Evolutionary conservation across 1,140 invertebrate genomes (phyloP).

Genomic region (Panonychus citri): DNA sequence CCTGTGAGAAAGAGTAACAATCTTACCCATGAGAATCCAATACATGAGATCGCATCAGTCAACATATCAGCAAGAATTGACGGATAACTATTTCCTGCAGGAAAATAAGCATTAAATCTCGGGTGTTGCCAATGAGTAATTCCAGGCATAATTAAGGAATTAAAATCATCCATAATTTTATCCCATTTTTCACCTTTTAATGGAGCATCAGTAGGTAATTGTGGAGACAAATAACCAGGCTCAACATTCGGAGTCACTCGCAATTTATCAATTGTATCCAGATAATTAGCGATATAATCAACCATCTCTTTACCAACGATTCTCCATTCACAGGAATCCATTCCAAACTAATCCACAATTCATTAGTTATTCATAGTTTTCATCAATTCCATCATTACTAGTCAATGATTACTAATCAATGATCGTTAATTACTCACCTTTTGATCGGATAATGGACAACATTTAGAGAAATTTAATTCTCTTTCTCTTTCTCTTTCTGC

Average conservation of each 20-base stretch:
- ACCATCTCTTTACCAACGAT: conserved; percentile 81
- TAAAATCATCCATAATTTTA: conserved; percentile 76
- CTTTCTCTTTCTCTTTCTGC: too few relatives aligned
- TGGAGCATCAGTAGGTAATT: conserved; percentile 62
- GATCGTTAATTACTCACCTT: too few relatives aligned
- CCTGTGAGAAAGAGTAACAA: neutral
- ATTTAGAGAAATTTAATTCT: too few relatives aligned
- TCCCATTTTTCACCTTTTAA: conserved; percentile 68
- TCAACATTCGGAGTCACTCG: conserved; percentile 72
- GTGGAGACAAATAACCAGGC: conserved; percentile 62
- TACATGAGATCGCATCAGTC: conserved; percentile 76
- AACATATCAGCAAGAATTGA: conserved; percentile 94
- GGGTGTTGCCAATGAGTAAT: conserved; percentile 37
- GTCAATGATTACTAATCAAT: too few relatives aligned
- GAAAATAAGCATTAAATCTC: conserved; percentile 94
- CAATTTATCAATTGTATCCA: conserved; percentile 50
- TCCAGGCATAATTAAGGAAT: conserved; percentile 90
- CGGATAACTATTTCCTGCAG: conserved; percentile 85
- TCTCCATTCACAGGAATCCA: conserved; percentile 44
- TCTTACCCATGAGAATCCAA: conserved; percentile 92
- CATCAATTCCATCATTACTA: too few relatives aligned
- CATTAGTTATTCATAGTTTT: too few relatives aligned
- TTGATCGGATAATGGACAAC: too few relatives aligned
- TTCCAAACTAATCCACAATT: conserved; percentile 20
- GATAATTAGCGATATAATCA: conserved; percentile 88